These are phyloP conservation scores for Sebastes minor DNA, from an alignment of 2,797 vertebrate species.

Conservation along the genomic window DNA sequence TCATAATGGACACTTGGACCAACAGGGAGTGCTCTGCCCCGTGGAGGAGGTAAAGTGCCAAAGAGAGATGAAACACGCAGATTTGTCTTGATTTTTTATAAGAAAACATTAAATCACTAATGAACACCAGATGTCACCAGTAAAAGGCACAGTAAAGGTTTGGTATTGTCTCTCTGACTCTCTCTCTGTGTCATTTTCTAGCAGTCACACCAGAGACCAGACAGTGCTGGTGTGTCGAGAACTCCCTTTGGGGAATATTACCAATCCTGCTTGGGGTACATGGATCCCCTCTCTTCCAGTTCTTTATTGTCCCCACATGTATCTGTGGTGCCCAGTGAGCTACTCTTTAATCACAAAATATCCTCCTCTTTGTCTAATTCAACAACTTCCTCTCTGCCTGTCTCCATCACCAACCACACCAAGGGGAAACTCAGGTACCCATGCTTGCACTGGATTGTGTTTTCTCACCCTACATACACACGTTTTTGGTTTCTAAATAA, in stretches of 20 bases:
- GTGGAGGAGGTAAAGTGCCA: constrained; percentile 52
- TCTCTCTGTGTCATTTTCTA: constrained; percentile 35
- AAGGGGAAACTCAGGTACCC: constrained; percentile 83
- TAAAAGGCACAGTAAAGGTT: background rate
- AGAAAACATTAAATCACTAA: background rate
- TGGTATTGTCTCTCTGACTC: background rate
- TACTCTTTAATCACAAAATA: constrained; percentile 85
- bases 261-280: constrained; percentile 45
- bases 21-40: constrained; percentile 71
- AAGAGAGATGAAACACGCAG: background rate
- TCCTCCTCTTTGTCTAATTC: constrained; percentile 42
- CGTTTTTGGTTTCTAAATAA: accelerated
- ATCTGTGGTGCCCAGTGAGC: constrained; percentile 81
- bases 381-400: constrained; percentile 56
- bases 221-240: constrained; percentile 28
- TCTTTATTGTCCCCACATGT: constrained; percentile 72
- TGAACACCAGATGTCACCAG: background rate
- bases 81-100: background rate
- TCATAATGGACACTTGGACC: constrained; percentile 74
- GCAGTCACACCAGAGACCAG: constrained; percentile 51
- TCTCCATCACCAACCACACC: constrained; percentile 89
- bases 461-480: background rate
- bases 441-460: background rate
- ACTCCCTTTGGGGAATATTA: constrained; percentile 83
- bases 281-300: background rate